Base-by-base conservation (phyloP, 2,113 vertebrate species). In the Ranitomeya imitator region DNA sequence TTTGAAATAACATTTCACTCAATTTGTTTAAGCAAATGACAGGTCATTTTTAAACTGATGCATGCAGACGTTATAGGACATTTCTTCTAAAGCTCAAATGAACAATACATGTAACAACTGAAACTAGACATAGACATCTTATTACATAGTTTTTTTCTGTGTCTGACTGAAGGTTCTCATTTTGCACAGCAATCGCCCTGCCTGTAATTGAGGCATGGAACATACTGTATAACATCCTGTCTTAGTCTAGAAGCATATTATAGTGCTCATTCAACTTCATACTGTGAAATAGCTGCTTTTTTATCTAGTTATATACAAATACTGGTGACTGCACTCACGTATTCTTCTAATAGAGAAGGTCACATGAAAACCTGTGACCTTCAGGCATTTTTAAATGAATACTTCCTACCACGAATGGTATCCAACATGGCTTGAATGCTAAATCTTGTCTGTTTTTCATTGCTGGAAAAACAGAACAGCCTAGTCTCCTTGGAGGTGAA, bases 341-440 rank as follows among this genome's bases (percentile, higher is more conserved):
- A 86, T 86, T 80, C 45, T 57, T 79, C 76, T 80, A 54, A 80
- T 80, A 57, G 63, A 81, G 77, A 87, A 87, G 86, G 86, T 87
- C 86, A 71, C 26, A 52, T 80, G 85, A n/a, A 86, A 86, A 79
- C 76, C 45, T 79, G 61, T 79, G 76, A 86, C 85, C 85, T 86
- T 86, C 59, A 81, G 86, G 86, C 86, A 71, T 80, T 87, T 86
- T 81, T 87, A 87, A 87, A 87, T 80, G 86, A 87, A 80, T 87
- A 87, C 18, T 52, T 67, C 85, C 74, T 67, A 23, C 61, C 57
- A 80, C 45, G 79, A 79, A 86, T 80, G 77, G 59, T 87, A 80
- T 80, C 51, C 86, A 67, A 67, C 86, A 87, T 77, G 51, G 51
- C 1, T 54, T 81, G 86, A 87, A 69, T 80, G 77, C 54, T 80